These are phyloP conservation scores for Formicarius rufipectus DNA, from an alignment of 2,113 vertebrate species.

Conservation along the genomic window DNA sequence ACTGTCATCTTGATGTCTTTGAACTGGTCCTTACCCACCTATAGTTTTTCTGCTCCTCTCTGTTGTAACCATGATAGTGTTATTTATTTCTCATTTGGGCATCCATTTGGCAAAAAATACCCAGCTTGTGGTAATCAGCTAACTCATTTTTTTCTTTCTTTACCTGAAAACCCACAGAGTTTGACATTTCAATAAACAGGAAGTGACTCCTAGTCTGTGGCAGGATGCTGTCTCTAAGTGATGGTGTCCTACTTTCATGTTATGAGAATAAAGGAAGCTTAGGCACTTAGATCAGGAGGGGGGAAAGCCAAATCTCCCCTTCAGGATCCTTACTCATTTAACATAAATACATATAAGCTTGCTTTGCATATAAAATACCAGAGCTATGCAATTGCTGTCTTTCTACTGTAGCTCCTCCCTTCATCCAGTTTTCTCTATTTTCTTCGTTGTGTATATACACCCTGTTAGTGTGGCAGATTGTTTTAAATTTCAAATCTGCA, in stretches of 20 bases:
- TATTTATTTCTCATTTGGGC: neutral
- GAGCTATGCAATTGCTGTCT: neutral
- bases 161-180: neutral
- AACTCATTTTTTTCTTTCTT: neutral
- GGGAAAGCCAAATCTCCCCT: neutral
- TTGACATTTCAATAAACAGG: neutral
- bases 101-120: neutral
- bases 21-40: neutral
- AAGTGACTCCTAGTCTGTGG: neutral
- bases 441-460: accelerated
- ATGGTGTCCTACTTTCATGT: neutral
- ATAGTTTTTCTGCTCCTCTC: neutral
- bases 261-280: neutral
- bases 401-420: neutral
- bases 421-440: neutral
- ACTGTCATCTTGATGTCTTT: neutral
- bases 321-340: neutral
- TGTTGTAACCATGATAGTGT: neutral
- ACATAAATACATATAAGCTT: neutral
- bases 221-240: neutral
- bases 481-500: neutral
- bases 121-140: neutral
- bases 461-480: neutral
- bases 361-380: neutral
- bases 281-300: neutral